Percentiles rank a stretch among this genome's conserved stretches.
These are phyloP conservation scores for Notamacropus eugenii DNA, from an alignment of 2,797 vertebrate species.

Conservation along the genomic window DNA sequence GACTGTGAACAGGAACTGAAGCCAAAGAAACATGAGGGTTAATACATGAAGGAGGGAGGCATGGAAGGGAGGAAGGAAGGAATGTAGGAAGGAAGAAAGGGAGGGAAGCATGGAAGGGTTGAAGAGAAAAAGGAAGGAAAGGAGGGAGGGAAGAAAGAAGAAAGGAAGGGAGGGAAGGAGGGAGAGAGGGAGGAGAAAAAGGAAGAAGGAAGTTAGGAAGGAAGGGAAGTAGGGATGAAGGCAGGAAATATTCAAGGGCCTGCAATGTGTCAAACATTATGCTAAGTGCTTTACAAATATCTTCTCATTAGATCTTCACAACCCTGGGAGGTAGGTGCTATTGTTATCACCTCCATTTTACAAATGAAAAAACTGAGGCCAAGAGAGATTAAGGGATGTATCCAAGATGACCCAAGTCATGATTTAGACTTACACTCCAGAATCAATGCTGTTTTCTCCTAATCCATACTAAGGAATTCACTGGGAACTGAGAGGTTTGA, in stretches of 20 bases:
- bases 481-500: not conserved
- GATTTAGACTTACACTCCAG: not conserved
- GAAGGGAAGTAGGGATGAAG: not conserved
- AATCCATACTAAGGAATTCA: not conserved
- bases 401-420: not conserved
- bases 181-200: too few species aligned
- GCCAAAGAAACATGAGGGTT: not conserved
- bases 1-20: not conserved
- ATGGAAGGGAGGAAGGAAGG: too few species aligned
- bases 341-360: not conserved
- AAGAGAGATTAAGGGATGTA: not conserved
- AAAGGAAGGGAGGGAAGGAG: accelerated
- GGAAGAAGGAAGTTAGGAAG: accelerated
- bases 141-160: too few species aligned
- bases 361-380: not conserved
- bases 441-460: not conserved
- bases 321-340: not conserved
- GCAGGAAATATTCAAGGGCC: not conserved
- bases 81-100: accelerated
- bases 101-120: not conserved
- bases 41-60: not conserved
- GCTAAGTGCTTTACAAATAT: not conserved
- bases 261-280: not conserved
- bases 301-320: not conserved
- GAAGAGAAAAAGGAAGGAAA: not conserved